Conservation (phyloP, 2,888 invertebrate species). For the Drosophila diplacantha region DNA sequence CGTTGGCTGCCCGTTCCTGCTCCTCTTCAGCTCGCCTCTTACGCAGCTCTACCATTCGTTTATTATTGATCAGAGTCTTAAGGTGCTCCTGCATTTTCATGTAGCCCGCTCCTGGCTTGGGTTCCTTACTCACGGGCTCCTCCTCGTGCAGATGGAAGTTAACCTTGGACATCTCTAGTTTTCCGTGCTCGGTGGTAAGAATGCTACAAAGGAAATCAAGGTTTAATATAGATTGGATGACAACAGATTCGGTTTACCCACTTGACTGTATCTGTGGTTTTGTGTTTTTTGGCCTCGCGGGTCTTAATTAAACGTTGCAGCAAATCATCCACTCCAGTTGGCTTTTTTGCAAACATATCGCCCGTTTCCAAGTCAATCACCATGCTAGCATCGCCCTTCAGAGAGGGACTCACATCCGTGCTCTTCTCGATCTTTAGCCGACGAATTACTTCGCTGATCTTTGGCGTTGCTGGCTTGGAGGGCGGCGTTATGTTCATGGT, state of each 20-base stretch:
- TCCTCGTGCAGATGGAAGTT: conserved; percentile 65
- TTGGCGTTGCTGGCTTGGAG: conserved; percentile 47
- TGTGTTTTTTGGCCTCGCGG: conserved; percentile 80
- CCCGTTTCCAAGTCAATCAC: conserved; percentile 82
- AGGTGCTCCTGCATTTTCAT: conserved; percentile 85
- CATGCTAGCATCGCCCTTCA: conserved; percentile 80
- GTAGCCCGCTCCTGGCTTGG: conserved; percentile 85
- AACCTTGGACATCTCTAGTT: conserved; percentile 77
- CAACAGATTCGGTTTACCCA: conserved; percentile 26
- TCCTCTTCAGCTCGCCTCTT: conserved; percentile 79
- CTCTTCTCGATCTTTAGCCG: conserved; percentile 57
- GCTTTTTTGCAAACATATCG: conserved; percentile 74
- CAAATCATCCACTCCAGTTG: conserved; percentile 83
- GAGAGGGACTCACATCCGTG: conserved; percentile 77
- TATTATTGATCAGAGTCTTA: conserved; percentile 84
- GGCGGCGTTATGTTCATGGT: conserved; percentile 55
- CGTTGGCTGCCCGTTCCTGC: conserved; percentile 75
- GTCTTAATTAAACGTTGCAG: conserved; percentile 86
- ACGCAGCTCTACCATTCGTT: conserved; percentile 83
- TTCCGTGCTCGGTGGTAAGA: conserved; percentile 77
- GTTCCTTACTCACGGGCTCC: conserved; percentile 69
- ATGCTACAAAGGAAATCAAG: conserved; percentile 72
- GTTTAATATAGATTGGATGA: rapidly evolving
- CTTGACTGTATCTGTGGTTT: conserved; percentile 79
- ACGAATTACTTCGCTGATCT: conserved; percentile 60